A percentile compares a stretch with the other conserved stretches of the same genome.
Evolutionary conservation across 2,797 vertebrate genomes (phyloP).

Genomic region (Falco novaeseelandiae): DNA sequence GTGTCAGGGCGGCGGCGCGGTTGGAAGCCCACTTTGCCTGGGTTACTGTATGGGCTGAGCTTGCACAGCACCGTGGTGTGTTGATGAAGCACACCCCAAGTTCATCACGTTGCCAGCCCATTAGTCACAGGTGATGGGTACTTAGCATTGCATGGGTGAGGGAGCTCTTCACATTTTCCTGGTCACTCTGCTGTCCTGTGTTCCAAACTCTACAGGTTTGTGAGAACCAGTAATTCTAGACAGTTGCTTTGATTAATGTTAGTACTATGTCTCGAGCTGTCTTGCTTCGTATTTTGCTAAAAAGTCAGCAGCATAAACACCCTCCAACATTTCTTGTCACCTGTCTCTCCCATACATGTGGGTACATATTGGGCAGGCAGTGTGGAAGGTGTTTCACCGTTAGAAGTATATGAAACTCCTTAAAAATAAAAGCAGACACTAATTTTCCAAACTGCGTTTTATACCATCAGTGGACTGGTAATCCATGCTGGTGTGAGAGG

Average conservation of each 20-base stretch:
- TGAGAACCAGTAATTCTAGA: not conserved
- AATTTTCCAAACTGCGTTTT: not conserved
- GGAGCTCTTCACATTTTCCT: not conserved
- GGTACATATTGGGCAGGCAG: not conserved
- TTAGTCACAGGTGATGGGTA: not conserved
- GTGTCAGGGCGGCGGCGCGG: rapidly evolving
- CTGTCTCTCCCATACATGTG: not conserved
- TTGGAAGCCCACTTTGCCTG: not conserved
- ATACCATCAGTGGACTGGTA: not conserved
- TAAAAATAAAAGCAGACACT: not conserved
- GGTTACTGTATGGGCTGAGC: not conserved
- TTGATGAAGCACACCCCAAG: not conserved
- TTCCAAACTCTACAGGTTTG: not conserved
- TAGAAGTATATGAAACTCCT: not conserved
- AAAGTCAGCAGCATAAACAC: not conserved
- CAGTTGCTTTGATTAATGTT: not conserved
- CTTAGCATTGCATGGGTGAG: not conserved
- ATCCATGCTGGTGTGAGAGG: not conserved
- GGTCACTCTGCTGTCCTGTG: not conserved
- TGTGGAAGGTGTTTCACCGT: not conserved
- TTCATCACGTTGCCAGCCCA: rapidly evolving
- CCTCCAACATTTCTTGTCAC: not conserved
- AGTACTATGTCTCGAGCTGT: not conserved
- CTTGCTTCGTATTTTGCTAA: not conserved
- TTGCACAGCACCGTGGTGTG: not conserved